Evolutionary conservation across 2,888 invertebrate genomes (phyloP).

Genomic region (Apamea anceps): DNA sequence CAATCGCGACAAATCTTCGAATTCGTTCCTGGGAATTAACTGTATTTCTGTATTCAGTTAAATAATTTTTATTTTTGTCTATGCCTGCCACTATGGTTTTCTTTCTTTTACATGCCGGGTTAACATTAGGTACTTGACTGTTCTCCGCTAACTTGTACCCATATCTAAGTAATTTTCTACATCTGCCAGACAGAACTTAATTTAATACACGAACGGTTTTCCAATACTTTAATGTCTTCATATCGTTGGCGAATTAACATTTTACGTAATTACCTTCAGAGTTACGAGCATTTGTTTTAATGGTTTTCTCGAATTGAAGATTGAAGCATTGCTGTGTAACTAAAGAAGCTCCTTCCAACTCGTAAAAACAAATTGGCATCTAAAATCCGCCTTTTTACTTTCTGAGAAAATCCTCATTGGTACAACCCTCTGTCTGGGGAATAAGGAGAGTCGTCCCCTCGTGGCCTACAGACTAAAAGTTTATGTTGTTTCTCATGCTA

Average conservation of each 20-base stretch:
- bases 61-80: neutral
- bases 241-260: conserved; percentile 57
- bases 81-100: neutral
- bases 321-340: conserved; percentile 1
- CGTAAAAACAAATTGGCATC: neutral
- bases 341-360: neutral
- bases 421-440: neutral
- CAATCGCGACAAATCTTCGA: neutral
- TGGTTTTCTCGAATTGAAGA: conserved; percentile 6
- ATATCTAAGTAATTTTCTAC: conserved; percentile 57
- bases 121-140: neutral
- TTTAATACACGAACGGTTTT: conserved; percentile 73
- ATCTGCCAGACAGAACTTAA: conserved; percentile 60
- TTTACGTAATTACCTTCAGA: conserved; percentile 55
- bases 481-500: no score
- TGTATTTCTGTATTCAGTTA: no score
- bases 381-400: neutral
- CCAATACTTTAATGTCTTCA: conserved; percentile 70
- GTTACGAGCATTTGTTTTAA: conserved; percentile 33
- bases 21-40: neutral
- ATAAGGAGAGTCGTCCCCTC: neutral
- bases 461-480: neutral
- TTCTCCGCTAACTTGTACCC: neutral
- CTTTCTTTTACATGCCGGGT: neutral
- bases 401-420: neutral